These are phyloP conservation scores for Chymomyza amoena DNA, from an alignment of 2,888 invertebrate species.

Conservation along the genomic window DNA sequence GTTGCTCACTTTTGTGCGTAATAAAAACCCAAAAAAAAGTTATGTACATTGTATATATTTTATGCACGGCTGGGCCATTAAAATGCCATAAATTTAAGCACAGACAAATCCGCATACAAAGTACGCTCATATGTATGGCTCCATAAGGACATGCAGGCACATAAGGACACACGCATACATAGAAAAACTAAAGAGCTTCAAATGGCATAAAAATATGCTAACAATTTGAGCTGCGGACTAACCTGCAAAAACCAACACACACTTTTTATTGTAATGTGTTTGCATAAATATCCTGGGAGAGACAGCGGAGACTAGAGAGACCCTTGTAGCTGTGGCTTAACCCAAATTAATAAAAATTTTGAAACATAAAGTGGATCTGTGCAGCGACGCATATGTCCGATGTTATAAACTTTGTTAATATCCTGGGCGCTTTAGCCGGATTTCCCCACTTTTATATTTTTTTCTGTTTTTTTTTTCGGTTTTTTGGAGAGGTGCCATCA, in stretches of 20 bases:
- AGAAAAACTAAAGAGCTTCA: constrained; percentile 61
- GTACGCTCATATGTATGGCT: not conserved
- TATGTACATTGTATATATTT: constrained; percentile 44
- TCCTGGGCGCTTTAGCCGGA: constrained; percentile 38
- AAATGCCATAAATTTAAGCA: constrained; percentile 64
- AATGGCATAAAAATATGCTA: constrained; percentile 64
- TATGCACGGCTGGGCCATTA: constrained; percentile 57
- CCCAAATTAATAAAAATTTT: constrained; percentile 68
- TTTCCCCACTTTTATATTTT: constrained; percentile 19
- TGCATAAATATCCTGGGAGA: not conserved
- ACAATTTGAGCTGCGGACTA: constrained; percentile 34
- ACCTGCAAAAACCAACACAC: constrained; percentile 19
- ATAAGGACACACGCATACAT: constrained; percentile 9
- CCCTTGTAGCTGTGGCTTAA: constrained; percentile 52
- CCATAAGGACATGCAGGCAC: constrained; percentile 11
- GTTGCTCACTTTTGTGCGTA: not conserved
- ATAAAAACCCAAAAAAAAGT: constrained; percentile 26
- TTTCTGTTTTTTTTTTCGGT: not conserved
- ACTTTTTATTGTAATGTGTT: constrained; percentile 40
- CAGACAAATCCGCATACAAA: constrained; percentile 49
- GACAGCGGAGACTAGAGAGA: not conserved
- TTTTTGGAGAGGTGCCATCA: not conserved
- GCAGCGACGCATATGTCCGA: constrained; percentile 46
- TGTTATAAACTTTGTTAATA: constrained; percentile 55
- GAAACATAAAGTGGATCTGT: constrained; percentile 41